Evolutionary conservation across 2,113 vertebrate species (phyloP).

Genomic region (Rhinopithecus roxellana): DNA sequence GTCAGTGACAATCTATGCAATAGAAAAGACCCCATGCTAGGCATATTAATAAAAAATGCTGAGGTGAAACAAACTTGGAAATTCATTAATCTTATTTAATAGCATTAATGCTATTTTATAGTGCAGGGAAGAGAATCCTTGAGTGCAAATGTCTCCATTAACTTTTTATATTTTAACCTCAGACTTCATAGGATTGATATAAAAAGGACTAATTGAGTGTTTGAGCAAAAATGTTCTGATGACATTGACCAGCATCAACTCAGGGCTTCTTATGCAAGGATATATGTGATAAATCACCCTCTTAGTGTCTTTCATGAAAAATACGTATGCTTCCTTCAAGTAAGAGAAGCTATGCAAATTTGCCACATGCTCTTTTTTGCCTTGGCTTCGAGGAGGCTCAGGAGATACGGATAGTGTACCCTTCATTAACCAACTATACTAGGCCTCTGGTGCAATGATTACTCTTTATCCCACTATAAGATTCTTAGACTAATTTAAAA

Average conservation of each 20-base stretch:
- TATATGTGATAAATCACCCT: neutral
- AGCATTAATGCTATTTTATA: slow-evolving; percentile 18
- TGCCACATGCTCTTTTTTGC: neutral
- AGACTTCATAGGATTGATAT: neutral
- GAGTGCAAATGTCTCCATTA: slow-evolving; percentile 18
- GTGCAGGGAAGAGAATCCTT: slow-evolving; percentile 17
- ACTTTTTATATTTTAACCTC: slow-evolving; percentile 43
- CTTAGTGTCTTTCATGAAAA: neutral
- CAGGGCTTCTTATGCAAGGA: neutral
- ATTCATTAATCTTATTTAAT: slow-evolving; percentile 45
- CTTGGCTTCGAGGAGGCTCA: neutral
- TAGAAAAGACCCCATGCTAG: neutral
- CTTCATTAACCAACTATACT: neutral
- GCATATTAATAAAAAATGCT: neutral
- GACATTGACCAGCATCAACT: neutral
- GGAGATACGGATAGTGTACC: neutral
- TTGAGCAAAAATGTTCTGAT: neutral
- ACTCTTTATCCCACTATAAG: neutral
- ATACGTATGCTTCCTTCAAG: neutral
- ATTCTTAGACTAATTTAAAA: neutral
- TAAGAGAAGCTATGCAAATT: neutral
- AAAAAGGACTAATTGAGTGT: neutral
- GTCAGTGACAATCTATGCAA: neutral
- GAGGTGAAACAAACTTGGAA: neutral
- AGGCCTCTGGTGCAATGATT: neutral